A percentile compares a stretch with the other conserved stretches of the same genome.
phyloP scores from a whole-genome alignment of 2,113 vertebrate species.

The Megaceryle maxima region DNA sequence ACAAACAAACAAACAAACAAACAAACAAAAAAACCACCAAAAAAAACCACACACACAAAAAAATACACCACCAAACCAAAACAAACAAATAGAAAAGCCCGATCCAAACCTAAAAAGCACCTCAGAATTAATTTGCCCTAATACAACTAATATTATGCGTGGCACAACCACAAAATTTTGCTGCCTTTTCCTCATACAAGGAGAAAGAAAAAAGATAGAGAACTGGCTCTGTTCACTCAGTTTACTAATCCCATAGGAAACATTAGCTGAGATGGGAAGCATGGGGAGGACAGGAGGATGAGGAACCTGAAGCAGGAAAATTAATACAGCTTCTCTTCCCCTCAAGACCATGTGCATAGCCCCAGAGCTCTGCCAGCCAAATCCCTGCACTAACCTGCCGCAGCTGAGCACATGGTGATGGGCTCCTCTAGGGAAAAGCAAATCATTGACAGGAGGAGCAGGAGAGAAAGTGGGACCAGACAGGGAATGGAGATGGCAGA shows the following conservation, averaged over 20 bases:
- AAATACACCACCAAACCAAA: not conserved
- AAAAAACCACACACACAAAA: too few relatives aligned
- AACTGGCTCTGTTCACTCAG: not conserved
- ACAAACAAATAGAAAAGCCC: not conserved
- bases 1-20: not conserved
- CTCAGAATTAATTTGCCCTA: not conserved
- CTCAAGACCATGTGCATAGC: not conserved
- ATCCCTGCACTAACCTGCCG: not conserved
- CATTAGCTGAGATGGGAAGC: not conserved
- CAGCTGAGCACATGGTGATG: rapidly evolving
- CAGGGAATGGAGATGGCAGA: not conserved
- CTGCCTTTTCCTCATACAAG: not conserved
- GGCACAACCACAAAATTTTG: not conserved
- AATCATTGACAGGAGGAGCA: not conserved
- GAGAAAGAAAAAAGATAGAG: not conserved
- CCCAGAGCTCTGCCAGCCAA: not conserved
- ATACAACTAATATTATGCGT: not conserved
- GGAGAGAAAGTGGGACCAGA: not conserved
- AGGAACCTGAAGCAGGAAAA: not conserved
- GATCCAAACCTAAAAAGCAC: not conserved
- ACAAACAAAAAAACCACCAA: too few relatives aligned
- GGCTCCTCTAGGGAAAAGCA: not conserved
- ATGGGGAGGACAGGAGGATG: not conserved
- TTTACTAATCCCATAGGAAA: not conserved
- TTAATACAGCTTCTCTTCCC: not conserved